Base-by-base conservation (phyloP, 2,797 vertebrate species). In the Melanotaenia parkinsoni region DNA sequence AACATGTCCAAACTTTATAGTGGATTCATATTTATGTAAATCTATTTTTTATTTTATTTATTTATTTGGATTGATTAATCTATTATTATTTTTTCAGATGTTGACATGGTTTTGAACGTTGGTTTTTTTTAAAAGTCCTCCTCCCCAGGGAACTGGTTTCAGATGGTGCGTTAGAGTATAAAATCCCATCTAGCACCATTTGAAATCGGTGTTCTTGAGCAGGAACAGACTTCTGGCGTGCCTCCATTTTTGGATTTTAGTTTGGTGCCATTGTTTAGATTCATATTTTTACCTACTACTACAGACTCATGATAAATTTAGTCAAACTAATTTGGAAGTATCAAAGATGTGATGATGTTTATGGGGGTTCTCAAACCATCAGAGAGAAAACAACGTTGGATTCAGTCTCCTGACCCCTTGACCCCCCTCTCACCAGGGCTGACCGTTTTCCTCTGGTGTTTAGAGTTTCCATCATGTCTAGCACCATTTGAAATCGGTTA, bases 401-500 rank as follows among this genome's bases (percentile, higher is more conserved):
- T 71, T 37, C 61, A 38, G n/a, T 28, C 20, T 26, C 9, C 33
- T 3, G 33, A 66, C 13, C 26, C 20, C n/a, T 45, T 20, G 38
- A 63, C 1, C 33, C 14, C 92, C 93, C 90, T 93, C 96, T 95
- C 93, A 94, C 94, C 95, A 95, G 96, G 95, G 96, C 95, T 98
- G 96, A 98, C 97, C 95, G 97, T 96, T 98, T 98, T 98, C 97
- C 90, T 96, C 94, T 98, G 97, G 97, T 98, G 97, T 96, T 98
- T 94, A 96, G 97, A 98, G 97, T 97, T 95, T 93, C 90, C 95
- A 95, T 93, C 95, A 92, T 95, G 96, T 98, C 97, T 98, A 98
- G 97, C 97, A 98, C 97, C 97, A 98, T 98, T 97, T 97, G 97
- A 98, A 98, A 98, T 98, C 97, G 97, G 97, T 98, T 98, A 98